Conservation (phyloP, 2,888 invertebrate species). For the Elaeidobius kamerunicus region DNA sequence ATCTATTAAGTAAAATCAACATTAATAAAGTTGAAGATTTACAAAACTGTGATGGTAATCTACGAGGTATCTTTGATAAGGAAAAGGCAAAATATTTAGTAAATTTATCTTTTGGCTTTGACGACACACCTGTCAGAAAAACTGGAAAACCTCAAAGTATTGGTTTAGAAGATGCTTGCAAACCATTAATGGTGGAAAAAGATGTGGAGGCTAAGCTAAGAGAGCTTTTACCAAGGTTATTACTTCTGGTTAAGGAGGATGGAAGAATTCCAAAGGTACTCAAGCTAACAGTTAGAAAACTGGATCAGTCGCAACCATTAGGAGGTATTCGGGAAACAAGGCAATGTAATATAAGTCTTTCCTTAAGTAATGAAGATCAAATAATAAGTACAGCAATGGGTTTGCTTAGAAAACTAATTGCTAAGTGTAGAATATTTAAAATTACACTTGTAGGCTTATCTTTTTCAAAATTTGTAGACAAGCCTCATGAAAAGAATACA, state of each 20-base stretch:
- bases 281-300: slow-evolving; percentile 71
- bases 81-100: slow-evolving; percentile 68
- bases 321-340: slow-evolving; percentile 71
- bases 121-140: slow-evolving; percentile 67
- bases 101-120: slow-evolving; percentile 71
- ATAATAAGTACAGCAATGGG: slow-evolving; percentile 69
- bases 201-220: slow-evolving; percentile 72
- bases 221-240: slow-evolving; percentile 64
- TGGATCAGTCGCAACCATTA: slow-evolving; percentile 60
- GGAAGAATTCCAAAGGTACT: slow-evolving; percentile 74
- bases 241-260: slow-evolving; percentile 71
- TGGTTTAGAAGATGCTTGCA: slow-evolving; percentile 76
- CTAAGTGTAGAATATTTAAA: slow-evolving; percentile 72
- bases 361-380: slow-evolving; percentile 62
- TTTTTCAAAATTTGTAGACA: slow-evolving; percentile 76
- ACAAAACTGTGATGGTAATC: slow-evolving; percentile 59
- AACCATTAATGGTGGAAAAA: slow-evolving; percentile 66
- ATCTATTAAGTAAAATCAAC: slow-evolving; percentile 62
- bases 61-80: slow-evolving; percentile 57
- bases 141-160: slow-evolving; percentile 77
- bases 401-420: slow-evolving; percentile 70
- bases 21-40: slow-evolving; percentile 67
- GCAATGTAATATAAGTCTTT: slow-evolving; percentile 69
- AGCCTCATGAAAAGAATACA: slow-evolving; percentile 57
- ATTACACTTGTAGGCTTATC: slow-evolving; percentile 77